phyloP scores from a whole-genome alignment of 2,113 vertebrate species.

The Semnornis frantzii region DNA sequence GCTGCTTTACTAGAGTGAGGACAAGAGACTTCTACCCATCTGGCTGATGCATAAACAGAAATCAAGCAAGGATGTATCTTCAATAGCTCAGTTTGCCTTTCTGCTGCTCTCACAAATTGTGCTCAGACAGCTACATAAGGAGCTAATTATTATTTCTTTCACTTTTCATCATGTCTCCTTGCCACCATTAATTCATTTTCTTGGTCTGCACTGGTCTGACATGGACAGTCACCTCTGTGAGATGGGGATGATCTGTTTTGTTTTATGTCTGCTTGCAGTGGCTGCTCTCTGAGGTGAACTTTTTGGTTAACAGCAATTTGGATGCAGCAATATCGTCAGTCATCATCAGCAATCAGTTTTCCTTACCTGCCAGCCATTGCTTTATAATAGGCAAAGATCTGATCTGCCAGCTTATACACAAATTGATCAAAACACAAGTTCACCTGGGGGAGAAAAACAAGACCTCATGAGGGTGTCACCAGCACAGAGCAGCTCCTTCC shows the following conservation, averaged over 20 bases:
- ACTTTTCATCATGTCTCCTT: background rate
- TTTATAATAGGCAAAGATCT: conserved; percentile 99
- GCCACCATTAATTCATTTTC: background rate
- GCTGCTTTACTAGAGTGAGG: background rate
- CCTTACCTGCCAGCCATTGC: conserved; percentile 98
- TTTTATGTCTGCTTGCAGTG: background rate
- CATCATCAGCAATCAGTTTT: background rate
- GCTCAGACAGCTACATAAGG: background rate
- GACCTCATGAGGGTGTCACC: background rate
- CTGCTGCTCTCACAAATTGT: background rate
- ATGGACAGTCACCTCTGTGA: background rate
- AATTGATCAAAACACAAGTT: conserved; percentile 99
- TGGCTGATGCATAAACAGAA: background rate
- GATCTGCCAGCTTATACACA: conserved; percentile 98
- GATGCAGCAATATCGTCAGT: background rate
- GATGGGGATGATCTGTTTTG: background rate
- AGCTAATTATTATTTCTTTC: background rate
- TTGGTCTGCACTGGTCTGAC: background rate
- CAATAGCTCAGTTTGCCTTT: background rate
- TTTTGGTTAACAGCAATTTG: conserved; percentile 23
- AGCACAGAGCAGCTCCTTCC: background rate
- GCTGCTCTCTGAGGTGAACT: background rate
- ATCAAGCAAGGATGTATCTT: background rate
- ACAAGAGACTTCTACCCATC: background rate
- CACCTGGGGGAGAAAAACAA: conserved; percentile 79